Conservation (phyloP, 2,888 invertebrate species). For the Agriotes lineatus region DNA sequence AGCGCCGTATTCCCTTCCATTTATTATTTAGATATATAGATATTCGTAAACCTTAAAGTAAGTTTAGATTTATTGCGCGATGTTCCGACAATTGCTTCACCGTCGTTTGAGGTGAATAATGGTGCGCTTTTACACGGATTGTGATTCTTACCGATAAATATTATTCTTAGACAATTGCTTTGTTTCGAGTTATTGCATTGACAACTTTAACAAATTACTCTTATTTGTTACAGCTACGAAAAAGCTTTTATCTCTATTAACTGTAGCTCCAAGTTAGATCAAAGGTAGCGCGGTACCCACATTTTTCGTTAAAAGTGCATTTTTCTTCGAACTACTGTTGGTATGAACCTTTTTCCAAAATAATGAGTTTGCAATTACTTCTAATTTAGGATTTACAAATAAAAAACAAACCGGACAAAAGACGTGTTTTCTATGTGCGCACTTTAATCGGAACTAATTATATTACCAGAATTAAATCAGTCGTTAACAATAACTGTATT, state of each 20-base stretch:
- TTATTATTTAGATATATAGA: constrained; percentile 44
- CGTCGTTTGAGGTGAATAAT: constrained; percentile 54
- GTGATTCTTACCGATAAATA: constrained; percentile 43
- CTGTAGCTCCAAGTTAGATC: constrained; percentile 12
- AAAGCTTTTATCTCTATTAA: constrained; percentile 53
- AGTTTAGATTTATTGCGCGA: constrained; percentile 51
- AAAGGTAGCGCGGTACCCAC: constrained; percentile 13
- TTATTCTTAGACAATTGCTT: constrained; percentile 50
- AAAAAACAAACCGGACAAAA: too few species aligned
- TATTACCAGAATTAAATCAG: too few species aligned
- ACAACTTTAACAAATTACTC: constrained; percentile 46
- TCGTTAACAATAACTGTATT: too few species aligned
- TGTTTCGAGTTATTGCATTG: constrained; percentile 49
- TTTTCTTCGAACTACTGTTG: background rate
- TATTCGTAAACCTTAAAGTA: constrained; percentile 37
- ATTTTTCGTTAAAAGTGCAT: constrained; percentile 10
- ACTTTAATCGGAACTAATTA: too few species aligned
- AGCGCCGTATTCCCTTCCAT: constrained; percentile 22
- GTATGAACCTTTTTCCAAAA: too few species aligned
- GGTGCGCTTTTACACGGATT: constrained; percentile 50
- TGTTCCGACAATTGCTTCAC: constrained; percentile 52
- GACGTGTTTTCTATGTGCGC: too few species aligned
- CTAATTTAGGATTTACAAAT: too few species aligned
- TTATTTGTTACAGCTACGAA: constrained; percentile 49
- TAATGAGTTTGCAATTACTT: too few species aligned